Evolutionary conservation across 2,888 invertebrate species (phyloP).

Genomic region (Cephus pulcher): DNA sequence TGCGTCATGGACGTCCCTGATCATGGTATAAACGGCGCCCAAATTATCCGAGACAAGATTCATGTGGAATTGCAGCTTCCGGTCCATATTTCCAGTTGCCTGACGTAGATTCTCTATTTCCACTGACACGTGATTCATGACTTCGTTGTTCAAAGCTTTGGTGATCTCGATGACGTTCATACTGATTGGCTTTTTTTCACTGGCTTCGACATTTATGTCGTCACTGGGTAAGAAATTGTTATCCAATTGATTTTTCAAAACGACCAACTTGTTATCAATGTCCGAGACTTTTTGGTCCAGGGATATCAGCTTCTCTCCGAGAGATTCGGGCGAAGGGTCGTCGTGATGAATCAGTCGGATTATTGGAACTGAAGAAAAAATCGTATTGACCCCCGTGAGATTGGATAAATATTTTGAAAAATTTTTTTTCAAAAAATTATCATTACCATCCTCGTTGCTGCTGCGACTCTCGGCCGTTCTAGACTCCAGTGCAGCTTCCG

Average conservation of each 20-base stretch:
- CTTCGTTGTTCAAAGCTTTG: conserved; percentile 85
- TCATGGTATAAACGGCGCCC: conserved; percentile 81
- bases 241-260: conserved; percentile 85
- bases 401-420: too few species aligned
- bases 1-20: conserved; percentile 85
- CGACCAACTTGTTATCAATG: conserved; percentile 83
- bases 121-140: conserved; percentile 83
- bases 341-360: conserved; percentile 53
- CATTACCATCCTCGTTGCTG: conserved; percentile 44
- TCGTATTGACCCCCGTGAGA: too few species aligned
- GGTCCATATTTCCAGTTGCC: conserved; percentile 82
- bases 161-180: conserved; percentile 86
- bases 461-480: conserved; percentile 46
- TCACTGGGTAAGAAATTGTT: conserved; percentile 82
- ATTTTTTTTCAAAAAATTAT: background rate
- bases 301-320: conserved; percentile 70
- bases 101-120: conserved; percentile 83
- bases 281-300: conserved; percentile 87
- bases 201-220: conserved; percentile 88
- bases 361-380: conserved; percentile 43
- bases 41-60: conserved; percentile 86
- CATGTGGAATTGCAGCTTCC: conserved; percentile 87
- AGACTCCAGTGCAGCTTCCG: conserved; percentile 56
- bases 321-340: conserved; percentile 46
- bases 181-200: conserved; percentile 87